Conservation (phyloP, 2,797 vertebrate genomes). For the Lacerta agilis region DNA sequence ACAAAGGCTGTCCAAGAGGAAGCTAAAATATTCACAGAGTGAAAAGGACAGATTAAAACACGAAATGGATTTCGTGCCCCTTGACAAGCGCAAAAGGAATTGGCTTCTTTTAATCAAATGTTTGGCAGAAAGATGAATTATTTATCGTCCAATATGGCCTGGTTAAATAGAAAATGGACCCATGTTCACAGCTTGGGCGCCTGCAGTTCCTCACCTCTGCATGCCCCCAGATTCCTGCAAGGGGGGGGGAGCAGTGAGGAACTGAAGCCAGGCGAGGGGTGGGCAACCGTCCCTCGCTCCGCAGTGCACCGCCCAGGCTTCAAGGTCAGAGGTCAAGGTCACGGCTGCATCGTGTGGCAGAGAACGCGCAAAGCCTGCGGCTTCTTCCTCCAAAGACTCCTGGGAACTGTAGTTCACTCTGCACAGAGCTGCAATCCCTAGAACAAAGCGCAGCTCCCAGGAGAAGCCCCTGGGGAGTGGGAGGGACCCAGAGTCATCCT, state of each 20-base stretch:
- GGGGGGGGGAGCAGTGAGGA: neutral
- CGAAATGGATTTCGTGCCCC: slow-evolving; percentile 75
- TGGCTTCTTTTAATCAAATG: slow-evolving; percentile 81
- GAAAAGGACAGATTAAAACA: slow-evolving; percentile 73
- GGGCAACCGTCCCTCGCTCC: neutral
- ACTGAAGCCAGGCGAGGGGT: no score
- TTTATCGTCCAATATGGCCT: slow-evolving; percentile 82
- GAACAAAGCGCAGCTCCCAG: no score
- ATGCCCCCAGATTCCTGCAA: neutral
- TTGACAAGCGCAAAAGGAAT: slow-evolving; percentile 77
- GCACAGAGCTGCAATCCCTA: no score
- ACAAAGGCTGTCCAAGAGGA: slow-evolving; percentile 67
- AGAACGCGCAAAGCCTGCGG: neutral
- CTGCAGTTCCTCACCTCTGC: slow-evolving; percentile 28
- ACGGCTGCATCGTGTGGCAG: neutral
- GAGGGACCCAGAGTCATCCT: no score
- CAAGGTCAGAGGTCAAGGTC: slow-evolving; percentile 19
- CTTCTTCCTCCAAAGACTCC: no score
- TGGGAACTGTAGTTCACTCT: no score
- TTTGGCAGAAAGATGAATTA: slow-evolving; percentile 83
- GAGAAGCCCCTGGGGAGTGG: no score
- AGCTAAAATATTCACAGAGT: slow-evolving; percentile 63
- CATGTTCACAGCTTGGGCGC: slow-evolving; percentile 63
- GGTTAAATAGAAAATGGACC: slow-evolving; percentile 80
- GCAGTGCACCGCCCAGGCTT: slow-evolving; percentile 5